These are phyloP conservation scores for Sitta carolinensis DNA, from an alignment of 2,797 vertebrate genomes.

Conservation along the genomic window DNA sequence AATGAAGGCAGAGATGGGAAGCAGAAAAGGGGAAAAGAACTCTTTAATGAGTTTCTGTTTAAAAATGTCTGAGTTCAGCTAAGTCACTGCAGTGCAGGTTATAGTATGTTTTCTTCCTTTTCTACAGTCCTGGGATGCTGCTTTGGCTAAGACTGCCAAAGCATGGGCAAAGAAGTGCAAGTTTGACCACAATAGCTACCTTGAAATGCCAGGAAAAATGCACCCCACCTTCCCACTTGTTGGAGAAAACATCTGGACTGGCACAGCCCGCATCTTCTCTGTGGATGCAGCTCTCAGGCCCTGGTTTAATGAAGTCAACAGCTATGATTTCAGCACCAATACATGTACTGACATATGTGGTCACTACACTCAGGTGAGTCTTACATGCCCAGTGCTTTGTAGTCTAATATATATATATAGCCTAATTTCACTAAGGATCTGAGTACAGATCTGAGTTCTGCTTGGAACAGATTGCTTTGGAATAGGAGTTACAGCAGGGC, in stretches of 20 bases:
- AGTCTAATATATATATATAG: background rate
- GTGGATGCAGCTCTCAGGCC: constrained; percentile 44
- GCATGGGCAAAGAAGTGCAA: constrained; percentile 78
- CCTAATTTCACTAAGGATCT: background rate
- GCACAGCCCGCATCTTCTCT: constrained; percentile 61
- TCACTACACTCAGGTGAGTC: constrained; percentile 84
- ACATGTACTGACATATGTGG: constrained; percentile 63
- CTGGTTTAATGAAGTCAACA: constrained; percentile 75
- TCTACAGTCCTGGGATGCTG: constrained; percentile 84
- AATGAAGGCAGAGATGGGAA: background rate
- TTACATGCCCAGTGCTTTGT: background rate
- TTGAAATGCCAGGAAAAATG: background rate
- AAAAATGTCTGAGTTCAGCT: background rate
- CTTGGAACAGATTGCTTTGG: background rate
- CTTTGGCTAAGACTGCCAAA: constrained; percentile 79
- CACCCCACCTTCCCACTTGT: constrained; percentile 76
- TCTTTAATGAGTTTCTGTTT: background rate
- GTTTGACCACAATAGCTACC: constrained; percentile 72
- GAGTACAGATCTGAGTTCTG: background rate
- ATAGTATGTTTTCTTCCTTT: background rate
- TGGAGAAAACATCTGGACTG: constrained; percentile 86
- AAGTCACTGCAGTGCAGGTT: background rate
- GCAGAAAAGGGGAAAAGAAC: background rate
- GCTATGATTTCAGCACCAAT: constrained; percentile 65
- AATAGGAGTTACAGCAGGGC: background rate